These are phyloP conservation scores for Cervus canadensis DNA, from an alignment of 2,113 vertebrate species.

Conservation along the genomic window DNA sequence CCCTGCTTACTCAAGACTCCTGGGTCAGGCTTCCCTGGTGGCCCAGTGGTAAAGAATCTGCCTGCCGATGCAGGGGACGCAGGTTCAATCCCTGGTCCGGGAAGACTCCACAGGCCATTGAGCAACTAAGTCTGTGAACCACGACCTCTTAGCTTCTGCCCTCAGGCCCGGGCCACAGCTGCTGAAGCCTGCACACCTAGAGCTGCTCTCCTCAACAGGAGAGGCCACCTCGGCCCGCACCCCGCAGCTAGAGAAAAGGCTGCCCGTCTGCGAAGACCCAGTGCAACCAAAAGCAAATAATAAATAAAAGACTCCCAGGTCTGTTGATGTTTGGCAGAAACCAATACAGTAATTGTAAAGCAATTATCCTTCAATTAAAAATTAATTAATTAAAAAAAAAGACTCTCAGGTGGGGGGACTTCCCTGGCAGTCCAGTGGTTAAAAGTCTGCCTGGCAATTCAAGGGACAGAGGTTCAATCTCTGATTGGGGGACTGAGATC, in stretches of 20 bases:
- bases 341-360: background rate
- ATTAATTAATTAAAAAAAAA: background rate
- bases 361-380: background rate
- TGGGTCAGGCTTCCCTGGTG: background rate
- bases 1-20: background rate
- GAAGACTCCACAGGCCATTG: background rate
- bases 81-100: background rate
- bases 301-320: background rate
- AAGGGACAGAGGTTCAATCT: background rate
- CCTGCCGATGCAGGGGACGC: background rate
- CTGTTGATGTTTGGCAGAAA: background rate
- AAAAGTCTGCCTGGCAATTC: background rate
- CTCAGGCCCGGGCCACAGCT: background rate
- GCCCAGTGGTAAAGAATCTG: background rate
- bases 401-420: background rate
- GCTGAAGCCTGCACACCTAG: background rate
- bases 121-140: background rate
- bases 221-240: background rate
- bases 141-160: too few species aligned
- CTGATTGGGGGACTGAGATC: background rate
- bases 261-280: fast-evolving
- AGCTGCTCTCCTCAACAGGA: fast-evolving
- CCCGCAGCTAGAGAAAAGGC: fast-evolving
- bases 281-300: background rate
- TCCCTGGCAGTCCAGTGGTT: background rate